Conservation (phyloP, 2,113 vertebrate genomes). For the Nibea coibor region DNA sequence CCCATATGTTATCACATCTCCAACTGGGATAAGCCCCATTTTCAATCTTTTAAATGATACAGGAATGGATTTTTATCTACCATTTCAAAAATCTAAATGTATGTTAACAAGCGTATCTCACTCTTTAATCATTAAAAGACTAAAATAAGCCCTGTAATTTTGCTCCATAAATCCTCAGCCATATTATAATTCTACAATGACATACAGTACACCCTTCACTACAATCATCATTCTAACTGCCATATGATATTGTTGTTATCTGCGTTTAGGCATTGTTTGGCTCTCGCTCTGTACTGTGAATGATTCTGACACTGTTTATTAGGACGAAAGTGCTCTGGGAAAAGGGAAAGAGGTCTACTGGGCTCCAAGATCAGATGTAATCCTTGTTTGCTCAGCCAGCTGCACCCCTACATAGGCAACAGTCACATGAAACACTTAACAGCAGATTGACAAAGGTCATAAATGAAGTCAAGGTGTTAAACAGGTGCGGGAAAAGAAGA, state of each 20-base stretch:
- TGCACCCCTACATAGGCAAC: conserved; percentile 64
- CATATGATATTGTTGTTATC: conserved; percentile 1
- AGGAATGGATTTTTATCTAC: not conserved
- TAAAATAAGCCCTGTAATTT: not conserved
- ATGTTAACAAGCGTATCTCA: not conserved
- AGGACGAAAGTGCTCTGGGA: conserved; percentile 18
- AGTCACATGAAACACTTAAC: conserved; percentile 80
- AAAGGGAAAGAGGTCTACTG: conserved; percentile 19
- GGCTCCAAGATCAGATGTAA: conserved; percentile 52
- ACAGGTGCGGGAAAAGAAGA: conserved; percentile 78
- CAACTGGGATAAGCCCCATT: conserved; percentile 46
- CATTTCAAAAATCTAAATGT: conserved; percentile 11
- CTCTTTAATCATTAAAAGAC: not conserved
- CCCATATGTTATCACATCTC: conserved; percentile 60
- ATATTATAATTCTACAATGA: not conserved
- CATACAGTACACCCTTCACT: not conserved
- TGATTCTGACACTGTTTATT: conserved; percentile 45
- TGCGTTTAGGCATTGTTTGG: conserved; percentile 20
- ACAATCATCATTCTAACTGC: conserved; percentile 1
- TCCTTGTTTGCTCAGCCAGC: conserved; percentile 69
- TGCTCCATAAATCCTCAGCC: not conserved
- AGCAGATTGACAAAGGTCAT: conserved; percentile 75
- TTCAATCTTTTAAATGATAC: conserved; percentile 42
- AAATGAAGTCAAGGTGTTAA: conserved; percentile 81
- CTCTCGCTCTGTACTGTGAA: not conserved